phyloP scores from a whole-genome alignment of 1,140 invertebrate species.

The Brachionus manjavacas region DNA sequence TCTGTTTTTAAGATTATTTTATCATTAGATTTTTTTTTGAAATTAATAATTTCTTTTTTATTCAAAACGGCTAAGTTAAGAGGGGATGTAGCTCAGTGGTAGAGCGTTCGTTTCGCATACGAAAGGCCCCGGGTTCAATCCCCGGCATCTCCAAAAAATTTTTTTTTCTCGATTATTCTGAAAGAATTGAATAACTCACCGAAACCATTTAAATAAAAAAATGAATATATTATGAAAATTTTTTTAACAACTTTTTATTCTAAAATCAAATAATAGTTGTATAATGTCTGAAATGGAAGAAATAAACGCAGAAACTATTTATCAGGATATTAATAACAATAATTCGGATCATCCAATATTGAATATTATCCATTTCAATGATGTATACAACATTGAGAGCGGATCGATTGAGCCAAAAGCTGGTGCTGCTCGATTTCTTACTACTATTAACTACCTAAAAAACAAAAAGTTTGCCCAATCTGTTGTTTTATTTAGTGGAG shows the following conservation, averaged over 20 bases:
- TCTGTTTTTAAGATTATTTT: no score
- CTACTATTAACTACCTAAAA: slow-evolving; percentile 68
- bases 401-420: slow-evolving; percentile 66
- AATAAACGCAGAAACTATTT: background rate
- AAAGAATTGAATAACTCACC: background rate
- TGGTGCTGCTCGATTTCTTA: slow-evolving; percentile 75
- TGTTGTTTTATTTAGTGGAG: slow-evolving; percentile 81
- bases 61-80: background rate
- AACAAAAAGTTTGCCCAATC: slow-evolving; percentile 61
- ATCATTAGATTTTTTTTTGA: background rate
- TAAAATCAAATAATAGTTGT: background rate
- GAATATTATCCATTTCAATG: slow-evolving; percentile 70
- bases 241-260: background rate
- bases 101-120: slow-evolving; percentile 36
- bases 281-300: background rate
- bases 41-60: background rate
- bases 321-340: background rate
- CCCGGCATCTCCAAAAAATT: slow-evolving; percentile 1
- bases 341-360: background rate
- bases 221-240: background rate
- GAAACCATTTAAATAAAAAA: background rate
- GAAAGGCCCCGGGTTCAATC: slow-evolving; percentile 34
- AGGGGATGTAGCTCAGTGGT: slow-evolving; percentile 32
- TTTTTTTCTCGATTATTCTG: background rate
- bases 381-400: slow-evolving; percentile 83